Evolutionary conservation across 1,140 invertebrate genomes (phyloP).

Genomic region (Habropoda laboriosa): DNA sequence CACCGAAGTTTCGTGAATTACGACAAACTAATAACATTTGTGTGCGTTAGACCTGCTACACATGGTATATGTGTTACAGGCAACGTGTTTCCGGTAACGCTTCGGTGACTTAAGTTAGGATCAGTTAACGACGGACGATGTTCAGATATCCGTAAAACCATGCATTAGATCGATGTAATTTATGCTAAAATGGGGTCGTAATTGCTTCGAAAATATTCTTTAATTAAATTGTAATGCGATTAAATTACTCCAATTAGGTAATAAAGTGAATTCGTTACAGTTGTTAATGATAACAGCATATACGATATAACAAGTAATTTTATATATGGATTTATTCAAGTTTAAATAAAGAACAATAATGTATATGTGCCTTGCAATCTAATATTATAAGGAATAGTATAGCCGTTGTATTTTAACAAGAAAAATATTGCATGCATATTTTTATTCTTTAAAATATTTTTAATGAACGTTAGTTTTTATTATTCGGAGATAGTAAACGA

Average conservation of each 20-base stretch:
- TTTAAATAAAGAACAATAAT: neutral
- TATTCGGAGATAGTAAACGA: neutral
- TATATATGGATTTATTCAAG: neutral
- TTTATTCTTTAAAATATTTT: no score
- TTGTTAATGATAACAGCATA: no score
- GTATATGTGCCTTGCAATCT: no score
- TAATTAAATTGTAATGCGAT: neutral
- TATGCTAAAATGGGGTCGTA: neutral
- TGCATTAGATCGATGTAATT: neutral
- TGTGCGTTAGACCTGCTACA: neutral
- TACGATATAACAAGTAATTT: no score
- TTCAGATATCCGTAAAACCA: constrained; percentile 1
- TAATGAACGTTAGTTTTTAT: no score
- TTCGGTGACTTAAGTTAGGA: neutral
- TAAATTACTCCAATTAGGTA: neutral
- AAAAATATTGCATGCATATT: no score
- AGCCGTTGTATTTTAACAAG: no score
- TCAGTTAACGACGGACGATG: neutral
- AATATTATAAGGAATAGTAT: no score
- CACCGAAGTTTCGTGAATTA: constrained; percentile 18
- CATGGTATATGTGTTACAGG: neutral
- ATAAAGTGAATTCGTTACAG: neutral
- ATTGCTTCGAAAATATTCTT: neutral
- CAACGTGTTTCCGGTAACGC: no score
- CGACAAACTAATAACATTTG: neutral